Evolutionary conservation across 2,797 vertebrate genomes (phyloP).

Genomic region (Vultur gryphus): DNA sequence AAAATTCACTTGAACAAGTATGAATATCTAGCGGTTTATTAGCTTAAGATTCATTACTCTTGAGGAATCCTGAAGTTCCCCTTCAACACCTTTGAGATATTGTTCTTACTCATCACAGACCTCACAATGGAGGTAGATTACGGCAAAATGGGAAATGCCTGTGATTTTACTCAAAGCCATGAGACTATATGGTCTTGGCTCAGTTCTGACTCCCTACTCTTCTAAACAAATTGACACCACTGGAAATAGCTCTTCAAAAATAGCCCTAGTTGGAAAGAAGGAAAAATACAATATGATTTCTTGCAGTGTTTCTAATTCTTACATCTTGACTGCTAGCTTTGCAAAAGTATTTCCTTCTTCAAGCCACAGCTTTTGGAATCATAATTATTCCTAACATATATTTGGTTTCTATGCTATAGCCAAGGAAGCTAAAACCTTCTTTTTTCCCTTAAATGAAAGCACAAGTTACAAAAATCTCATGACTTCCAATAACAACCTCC

Average conservation of each 20-base stretch:
- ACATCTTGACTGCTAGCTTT: background rate
- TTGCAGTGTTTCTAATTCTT: background rate
- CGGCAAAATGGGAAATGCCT: background rate
- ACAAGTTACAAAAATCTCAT: background rate
- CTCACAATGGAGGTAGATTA: background rate
- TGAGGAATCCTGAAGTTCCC: background rate
- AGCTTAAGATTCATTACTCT: background rate
- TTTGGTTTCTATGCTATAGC: background rate
- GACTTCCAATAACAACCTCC: background rate
- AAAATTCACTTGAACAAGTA: background rate
- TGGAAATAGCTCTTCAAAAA: background rate
- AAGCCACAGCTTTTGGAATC: background rate
- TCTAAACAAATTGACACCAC: background rate
- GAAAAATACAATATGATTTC: background rate
- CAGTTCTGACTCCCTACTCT: background rate
- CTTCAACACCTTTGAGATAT: background rate
- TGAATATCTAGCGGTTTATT: background rate
- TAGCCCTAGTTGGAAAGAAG: background rate
- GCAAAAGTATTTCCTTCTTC: background rate
- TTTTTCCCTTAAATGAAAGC: background rate
- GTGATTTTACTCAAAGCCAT: background rate
- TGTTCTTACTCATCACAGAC: background rate
- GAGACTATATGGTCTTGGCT: background rate
- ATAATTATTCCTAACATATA: background rate
- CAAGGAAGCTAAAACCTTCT: background rate